Evolutionary conservation across 2,888 invertebrate genomes (phyloP).

Genomic region (Phortica okadai): DNA sequence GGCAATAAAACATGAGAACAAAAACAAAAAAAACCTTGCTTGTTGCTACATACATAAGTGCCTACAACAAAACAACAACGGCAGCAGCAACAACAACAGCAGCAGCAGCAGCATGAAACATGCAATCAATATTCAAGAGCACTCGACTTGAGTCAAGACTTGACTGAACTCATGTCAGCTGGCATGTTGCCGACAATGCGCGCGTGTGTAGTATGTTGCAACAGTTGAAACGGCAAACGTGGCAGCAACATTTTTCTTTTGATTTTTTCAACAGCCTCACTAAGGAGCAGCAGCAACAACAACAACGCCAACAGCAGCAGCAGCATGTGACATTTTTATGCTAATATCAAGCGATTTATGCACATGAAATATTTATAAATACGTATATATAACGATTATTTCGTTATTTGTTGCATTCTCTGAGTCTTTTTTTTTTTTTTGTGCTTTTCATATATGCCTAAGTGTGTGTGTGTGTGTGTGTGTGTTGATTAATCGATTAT

Average conservation of each 20-base stretch:
- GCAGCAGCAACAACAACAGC: background rate
- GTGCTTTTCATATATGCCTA: background rate
- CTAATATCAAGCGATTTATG: conserved; percentile 34
- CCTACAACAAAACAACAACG: background rate
- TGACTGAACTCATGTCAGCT: background rate
- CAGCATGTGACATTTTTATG: conserved; percentile 35
- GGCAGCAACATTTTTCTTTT: conserved; percentile 5
- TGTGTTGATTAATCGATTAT: conserved; percentile 27
- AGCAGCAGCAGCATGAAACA: background rate
- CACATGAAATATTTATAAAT: conserved; percentile 28
- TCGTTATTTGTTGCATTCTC: conserved; percentile 16
- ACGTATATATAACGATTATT: conserved; percentile 7
- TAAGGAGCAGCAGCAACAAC: background rate
- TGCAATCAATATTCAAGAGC: conserved; percentile 28
- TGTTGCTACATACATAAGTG: background rate
- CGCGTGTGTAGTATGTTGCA: background rate
- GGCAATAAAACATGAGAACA: conserved; percentile 6
- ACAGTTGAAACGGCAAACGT: background rate
- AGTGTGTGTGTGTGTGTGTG: background rate
- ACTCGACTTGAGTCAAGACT: conserved; percentile 4
- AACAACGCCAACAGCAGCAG: background rate
- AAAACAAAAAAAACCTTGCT: background rate
- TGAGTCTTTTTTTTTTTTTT: background rate
- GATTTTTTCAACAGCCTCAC: background rate
- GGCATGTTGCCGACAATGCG: too few relatives aligned